Base-by-base conservation (phyloP, 2,888 invertebrate genomes). In the Glyphotaelius pellucidus region DNA sequence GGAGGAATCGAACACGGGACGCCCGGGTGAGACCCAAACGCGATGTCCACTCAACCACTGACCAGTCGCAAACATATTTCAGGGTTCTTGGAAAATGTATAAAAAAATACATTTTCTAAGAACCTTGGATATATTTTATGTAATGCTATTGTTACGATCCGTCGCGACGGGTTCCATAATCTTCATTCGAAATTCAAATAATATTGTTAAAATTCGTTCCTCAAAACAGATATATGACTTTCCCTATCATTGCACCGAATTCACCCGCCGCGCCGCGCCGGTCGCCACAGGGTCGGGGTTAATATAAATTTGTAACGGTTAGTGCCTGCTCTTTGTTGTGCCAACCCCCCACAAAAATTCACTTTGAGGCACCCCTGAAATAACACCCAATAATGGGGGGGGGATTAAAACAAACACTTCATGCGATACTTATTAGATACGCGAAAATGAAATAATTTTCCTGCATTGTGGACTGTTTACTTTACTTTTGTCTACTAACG, bases 241-340 rank as follows among this genome's bases (percentile, higher is more conserved):
- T 35, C n/a, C 86, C 47, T 86, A n/a, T 31, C 12, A 30, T n/a
- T 86, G n/a, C 31, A 86, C 3, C 38, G 25, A 2, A 9, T 4
- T 42, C 42, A 12, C 32, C 81, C 83, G 81, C 32, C 38, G 7
- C 38, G 47, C 47, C 14, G 14, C 47, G 42, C 12, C 31, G 32
- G 83, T n/a, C 35, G 83, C 83, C 83, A 83, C 81, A 31, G 35
- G 32, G 83, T 42, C 30, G 81, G 42, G 80, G 80, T 91, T 91
- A 84, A 79, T 89, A 92, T 86, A 90, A 91, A 92, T 92, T 92
- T 92, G 92, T 92, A 89, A 92, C 91, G 92, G 92, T 92, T 92
- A 92, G 89, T 92, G 92, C 91, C 81, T 80, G 90, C 83, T 89
- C 89, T 89, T 92, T 92, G 92, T 92, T 80, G 90, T 35, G 80